Evolutionary conservation across 2,888 invertebrate species (phyloP).

Genomic region (Callyntrura guangdongensis): DNA sequence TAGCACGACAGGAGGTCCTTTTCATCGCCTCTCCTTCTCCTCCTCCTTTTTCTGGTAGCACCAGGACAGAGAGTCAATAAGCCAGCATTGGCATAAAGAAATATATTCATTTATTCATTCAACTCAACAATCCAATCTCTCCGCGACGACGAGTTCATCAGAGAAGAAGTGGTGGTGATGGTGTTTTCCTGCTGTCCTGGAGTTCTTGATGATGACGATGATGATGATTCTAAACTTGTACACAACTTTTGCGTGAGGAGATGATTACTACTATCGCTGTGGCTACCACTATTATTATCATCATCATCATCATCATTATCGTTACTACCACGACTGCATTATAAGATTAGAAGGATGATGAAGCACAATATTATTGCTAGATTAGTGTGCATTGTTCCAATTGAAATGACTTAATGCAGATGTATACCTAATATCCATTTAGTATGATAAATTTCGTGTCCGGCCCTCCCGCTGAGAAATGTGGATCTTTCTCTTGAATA

Average conservation of each 20-base stretch:
- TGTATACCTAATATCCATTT: slow-evolving; percentile 14
- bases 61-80: not conserved
- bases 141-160: not conserved
- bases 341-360: slow-evolving; percentile 7
- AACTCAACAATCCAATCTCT: not conserved
- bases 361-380: slow-evolving; percentile 30
- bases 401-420: slow-evolving; percentile 59
- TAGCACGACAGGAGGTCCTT: slow-evolving; percentile 49
- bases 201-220: not conserved
- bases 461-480: slow-evolving; percentile 9
- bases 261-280: slow-evolving; percentile 27
- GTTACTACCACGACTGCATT: slow-evolving; percentile 29
- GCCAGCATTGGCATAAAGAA: not conserved
- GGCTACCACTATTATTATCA: too few relatives aligned
- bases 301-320: not conserved
- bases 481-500: slow-evolving; percentile 22
- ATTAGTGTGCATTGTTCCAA: slow-evolving; percentile 43
- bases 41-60: slow-evolving; percentile 46
- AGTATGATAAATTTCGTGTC: not conserved
- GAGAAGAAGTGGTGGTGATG: not conserved
- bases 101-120: slow-evolving; percentile 2
- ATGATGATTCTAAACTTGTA: not conserved
- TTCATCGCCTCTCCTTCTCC: slow-evolving; percentile 47
- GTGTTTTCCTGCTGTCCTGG: not conserved
- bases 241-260: slow-evolving; percentile 19